Conservation (phyloP, 2,797 vertebrate genomes). For the Trachurus trachurus region DNA sequence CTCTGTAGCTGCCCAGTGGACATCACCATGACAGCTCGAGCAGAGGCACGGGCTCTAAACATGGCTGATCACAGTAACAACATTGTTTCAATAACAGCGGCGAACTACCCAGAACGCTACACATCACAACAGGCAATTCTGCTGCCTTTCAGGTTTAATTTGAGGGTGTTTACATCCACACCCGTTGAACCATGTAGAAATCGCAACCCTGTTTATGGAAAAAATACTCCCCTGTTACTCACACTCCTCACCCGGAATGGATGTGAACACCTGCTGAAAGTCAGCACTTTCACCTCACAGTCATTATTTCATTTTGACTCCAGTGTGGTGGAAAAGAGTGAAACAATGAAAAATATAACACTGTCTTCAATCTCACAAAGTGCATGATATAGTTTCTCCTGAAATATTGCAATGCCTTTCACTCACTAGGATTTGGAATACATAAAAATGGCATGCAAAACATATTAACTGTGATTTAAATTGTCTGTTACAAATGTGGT, state of each 20-base stretch:
- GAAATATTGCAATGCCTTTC: neutral
- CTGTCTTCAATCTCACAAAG: neutral
- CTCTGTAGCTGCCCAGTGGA: neutral
- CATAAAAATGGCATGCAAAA: neutral
- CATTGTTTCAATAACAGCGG: neutral
- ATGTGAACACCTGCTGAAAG: constrained; percentile 41
- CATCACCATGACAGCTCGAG: constrained; percentile 2
- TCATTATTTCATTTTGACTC: constrained; percentile 28
- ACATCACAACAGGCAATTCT: constrained; percentile 29
- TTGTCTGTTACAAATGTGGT: neutral
- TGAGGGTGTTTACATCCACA: constrained; percentile 36
- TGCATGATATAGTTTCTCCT: neutral
- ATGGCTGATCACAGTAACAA: neutral
- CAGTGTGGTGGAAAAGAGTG: neutral
- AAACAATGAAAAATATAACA: constrained; percentile 10
- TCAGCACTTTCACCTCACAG: constrained; percentile 35
- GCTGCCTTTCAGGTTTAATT: constrained; percentile 40
- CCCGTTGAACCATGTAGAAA: constrained; percentile 27
- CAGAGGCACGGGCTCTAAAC: neutral
- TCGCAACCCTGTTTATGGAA: constrained; percentile 10
- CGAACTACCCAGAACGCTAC: neutral
- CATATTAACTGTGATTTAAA: neutral
- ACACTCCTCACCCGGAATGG: constrained; percentile 11
- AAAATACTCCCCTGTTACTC: constrained; percentile 16
- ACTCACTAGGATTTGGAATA: neutral